A percentile compares a stretch with the other conserved stretches of the same genome.
Evolutionary conservation across 2,113 vertebrate genomes (phyloP).

Genomic region (Lipophrys pholis): DNA sequence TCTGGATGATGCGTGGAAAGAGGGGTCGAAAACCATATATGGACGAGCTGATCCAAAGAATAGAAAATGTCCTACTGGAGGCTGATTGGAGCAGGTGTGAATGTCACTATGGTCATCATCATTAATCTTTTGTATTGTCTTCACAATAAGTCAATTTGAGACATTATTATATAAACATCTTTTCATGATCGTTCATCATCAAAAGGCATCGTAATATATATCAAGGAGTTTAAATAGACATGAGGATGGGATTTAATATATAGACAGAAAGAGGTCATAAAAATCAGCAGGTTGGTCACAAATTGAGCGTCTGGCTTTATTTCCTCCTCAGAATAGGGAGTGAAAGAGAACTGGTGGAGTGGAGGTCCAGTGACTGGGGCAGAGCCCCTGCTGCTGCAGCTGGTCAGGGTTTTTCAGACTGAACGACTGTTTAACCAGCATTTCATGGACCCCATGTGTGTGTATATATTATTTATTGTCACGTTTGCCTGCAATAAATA

Average conservation of each 20-base stretch:
- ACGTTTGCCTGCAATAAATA: conserved; percentile 95
- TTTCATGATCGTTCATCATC: too few species aligned
- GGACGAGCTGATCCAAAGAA: conserved; percentile 90
- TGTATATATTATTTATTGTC: conserved; percentile 92
- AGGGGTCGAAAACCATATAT: conserved; percentile 86
- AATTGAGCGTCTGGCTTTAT: not conserved
- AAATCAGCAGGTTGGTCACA: too few species aligned
- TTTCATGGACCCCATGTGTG: conserved; percentile 77
- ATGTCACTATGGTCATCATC: not conserved
- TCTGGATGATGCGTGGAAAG: conserved; percentile 94
- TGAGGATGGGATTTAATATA: too few species aligned
- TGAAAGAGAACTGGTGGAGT: conserved; percentile 92
- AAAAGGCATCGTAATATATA: too few species aligned
- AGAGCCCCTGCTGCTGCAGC: conserved; percentile 86
- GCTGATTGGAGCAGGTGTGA: conserved; percentile 91
- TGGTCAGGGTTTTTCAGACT: conserved; percentile 84
- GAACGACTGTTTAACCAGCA: conserved; percentile 66
- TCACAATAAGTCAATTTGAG: too few species aligned
- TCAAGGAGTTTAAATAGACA: too few species aligned
- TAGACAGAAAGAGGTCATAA: too few species aligned
- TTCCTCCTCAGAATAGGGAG: conserved; percentile 87
- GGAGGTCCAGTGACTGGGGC: conserved; percentile 97
- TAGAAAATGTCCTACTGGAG: conserved; percentile 91
- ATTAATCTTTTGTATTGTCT: too few species aligned
- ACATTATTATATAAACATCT: too few species aligned